Conservation (phyloP, 2,113 vertebrate species). For the Murina feae region DNA sequence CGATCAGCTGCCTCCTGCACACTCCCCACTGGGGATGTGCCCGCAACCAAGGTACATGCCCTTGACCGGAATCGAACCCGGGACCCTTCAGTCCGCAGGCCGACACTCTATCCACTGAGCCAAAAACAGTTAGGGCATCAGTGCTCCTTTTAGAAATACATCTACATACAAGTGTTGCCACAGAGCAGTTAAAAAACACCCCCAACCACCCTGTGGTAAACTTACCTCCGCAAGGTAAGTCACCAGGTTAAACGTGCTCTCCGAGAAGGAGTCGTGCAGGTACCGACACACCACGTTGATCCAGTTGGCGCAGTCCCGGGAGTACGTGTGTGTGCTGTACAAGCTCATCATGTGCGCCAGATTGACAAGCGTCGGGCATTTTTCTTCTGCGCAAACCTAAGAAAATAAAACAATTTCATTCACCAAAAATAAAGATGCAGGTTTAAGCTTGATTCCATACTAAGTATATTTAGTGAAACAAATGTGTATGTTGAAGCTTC, state of each 20-base stretch:
- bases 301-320: conserved; percentile 96
- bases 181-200: not conserved
- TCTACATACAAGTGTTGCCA: not conserved
- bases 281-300: conserved; percentile 98
- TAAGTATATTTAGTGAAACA: not conserved
- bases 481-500: not conserved
- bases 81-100: no score
- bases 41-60: no score
- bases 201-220: not conserved
- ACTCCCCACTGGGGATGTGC: no score
- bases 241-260: conserved; percentile 93
- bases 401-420: conserved; percentile 7
- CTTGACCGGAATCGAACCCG: no score
- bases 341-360: conserved; percentile 99
- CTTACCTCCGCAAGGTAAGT: conserved; percentile 96
- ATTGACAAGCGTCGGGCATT: conserved; percentile 93
- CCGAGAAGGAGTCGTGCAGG: conserved; percentile 95
- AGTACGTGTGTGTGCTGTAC: conserved; percentile 98
- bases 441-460: not conserved
- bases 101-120: no score
- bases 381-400: conserved; percentile 93
- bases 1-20: no score
- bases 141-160: not conserved
- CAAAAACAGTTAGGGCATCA: no score
- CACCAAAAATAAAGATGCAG: not conserved